A percentile compares a stretch with the other conserved stretches of the same genome.
These are phyloP conservation scores for Drosophila guanche DNA, from an alignment of 1,140 invertebrate species.

Conservation along the genomic window DNA sequence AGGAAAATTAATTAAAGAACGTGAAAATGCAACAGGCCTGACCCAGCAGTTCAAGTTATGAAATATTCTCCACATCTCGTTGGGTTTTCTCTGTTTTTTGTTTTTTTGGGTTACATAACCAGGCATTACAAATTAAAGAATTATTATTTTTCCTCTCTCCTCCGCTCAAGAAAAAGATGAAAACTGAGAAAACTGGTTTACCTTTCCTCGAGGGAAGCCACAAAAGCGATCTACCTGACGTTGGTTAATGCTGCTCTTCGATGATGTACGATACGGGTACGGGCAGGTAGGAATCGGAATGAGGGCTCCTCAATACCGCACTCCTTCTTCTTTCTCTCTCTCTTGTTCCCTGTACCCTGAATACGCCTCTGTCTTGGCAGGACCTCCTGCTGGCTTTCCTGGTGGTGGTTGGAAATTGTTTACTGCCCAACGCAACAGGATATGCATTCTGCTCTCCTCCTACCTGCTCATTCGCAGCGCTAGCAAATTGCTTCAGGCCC, in stretches of 20 bases:
- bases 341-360: not conserved
- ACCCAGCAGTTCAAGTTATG: conserved; percentile 46
- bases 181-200: conserved; percentile 58
- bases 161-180: conserved; percentile 6
- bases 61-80: conserved; percentile 56
- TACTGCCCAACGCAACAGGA: conserved; percentile 69
- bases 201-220: conserved; percentile 38
- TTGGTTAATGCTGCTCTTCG: conserved; percentile 44
- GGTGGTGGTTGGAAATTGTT: conserved; percentile 72
- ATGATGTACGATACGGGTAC: not conserved
- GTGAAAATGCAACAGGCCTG: conserved; percentile 72
- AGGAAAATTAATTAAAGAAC: conserved; percentile 70
- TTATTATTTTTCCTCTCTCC: not conserved
- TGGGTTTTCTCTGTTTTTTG: conserved; percentile 24
- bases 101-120: conserved; percentile 55
- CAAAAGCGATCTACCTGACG: conserved; percentile 52
- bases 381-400: conserved; percentile 62
- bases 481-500: conserved; percentile 33
- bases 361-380: not conserved
- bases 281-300: conserved; percentile 39
- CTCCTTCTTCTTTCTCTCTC: not conserved
- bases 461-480: conserved; percentile 1
- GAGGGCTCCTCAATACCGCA: conserved; percentile 18
- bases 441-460: conserved; percentile 52
- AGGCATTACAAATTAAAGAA: conserved; percentile 75